Evolutionary conservation across 1,140 invertebrate species (phyloP).

Genomic region (Drosophila santomea): DNA sequence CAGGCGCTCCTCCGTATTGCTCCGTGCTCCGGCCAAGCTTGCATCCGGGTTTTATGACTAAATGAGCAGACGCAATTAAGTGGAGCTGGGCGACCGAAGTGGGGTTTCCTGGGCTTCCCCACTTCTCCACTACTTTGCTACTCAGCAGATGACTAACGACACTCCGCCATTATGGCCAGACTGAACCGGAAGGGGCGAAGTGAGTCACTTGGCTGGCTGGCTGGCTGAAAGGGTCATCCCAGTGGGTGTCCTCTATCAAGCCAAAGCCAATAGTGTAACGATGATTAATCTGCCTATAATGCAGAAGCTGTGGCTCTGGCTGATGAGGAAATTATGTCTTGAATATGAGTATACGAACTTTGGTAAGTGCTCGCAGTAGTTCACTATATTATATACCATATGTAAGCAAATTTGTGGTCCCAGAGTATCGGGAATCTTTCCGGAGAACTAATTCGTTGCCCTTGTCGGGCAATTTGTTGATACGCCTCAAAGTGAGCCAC

Average conservation of each 20-base stretch:
- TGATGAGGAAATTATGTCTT: constrained; percentile 21
- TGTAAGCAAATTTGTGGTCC: too few relatives aligned
- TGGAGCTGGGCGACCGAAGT: constrained; percentile 15
- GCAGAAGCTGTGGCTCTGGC: constrained; percentile 13
- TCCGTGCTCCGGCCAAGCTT: constrained; percentile 20
- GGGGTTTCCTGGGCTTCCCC: neutral
- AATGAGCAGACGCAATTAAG: constrained; percentile 73
- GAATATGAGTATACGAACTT: constrained; percentile 3
- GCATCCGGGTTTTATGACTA: constrained; percentile 58
- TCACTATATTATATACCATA: too few relatives aligned
- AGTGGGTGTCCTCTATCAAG: neutral
- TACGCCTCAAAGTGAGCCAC: constrained; percentile 50
- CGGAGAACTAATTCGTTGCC: constrained; percentile 42
- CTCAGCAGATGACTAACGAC: constrained; percentile 61
- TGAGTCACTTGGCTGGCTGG: constrained; percentile 32
- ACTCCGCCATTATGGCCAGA: constrained; percentile 22
- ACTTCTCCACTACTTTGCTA: neutral
- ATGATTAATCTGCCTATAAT: constrained; percentile 46
- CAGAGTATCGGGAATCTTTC: neutral
- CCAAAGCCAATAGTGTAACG: neutral
- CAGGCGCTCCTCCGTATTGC: neutral
- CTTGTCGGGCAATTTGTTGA: constrained; percentile 59
- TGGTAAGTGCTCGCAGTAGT: neutral
- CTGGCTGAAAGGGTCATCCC: constrained; percentile 15
- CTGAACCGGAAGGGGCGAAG: neutral